phyloP scores from a whole-genome alignment of 2,113 vertebrate species.

The Pogonocichla stellata region DNA sequence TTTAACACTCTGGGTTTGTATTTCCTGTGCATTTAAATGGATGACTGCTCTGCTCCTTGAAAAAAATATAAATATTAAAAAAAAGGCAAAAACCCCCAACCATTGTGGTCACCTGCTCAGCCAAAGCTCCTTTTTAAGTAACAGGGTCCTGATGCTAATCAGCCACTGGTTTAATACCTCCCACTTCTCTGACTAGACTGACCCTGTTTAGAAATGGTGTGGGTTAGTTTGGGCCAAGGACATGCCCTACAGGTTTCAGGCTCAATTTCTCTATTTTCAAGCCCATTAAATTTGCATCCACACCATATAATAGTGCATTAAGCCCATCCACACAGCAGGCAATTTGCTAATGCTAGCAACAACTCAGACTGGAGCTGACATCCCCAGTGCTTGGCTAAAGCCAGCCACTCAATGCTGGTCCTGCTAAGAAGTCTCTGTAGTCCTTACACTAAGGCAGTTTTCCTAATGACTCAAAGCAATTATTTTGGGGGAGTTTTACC shows the following conservation, averaged over 20 bases:
- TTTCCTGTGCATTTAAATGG: background rate
- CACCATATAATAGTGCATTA: slow-evolving; percentile 21
- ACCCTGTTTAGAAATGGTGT: background rate
- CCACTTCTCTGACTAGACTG: background rate
- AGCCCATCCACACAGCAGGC: slow-evolving; percentile 30
- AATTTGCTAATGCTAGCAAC: slow-evolving; percentile 23
- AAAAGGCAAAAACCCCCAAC: background rate
- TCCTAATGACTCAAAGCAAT: background rate
- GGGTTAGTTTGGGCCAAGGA: slow-evolving; percentile 25
- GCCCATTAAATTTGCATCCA: slow-evolving; percentile 51
- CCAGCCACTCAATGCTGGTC: background rate
- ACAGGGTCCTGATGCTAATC: background rate
- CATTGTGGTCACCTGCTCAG: background rate
- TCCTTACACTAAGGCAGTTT: background rate
- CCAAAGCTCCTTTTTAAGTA: background rate
- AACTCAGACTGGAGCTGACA: slow-evolving; percentile 11
- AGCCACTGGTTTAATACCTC: background rate
- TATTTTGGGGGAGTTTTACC: background rate
- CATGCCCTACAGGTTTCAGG: slow-evolving; percentile 44
- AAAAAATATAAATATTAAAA: background rate
- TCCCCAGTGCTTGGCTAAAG: background rate
- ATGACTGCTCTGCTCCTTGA: background rate
- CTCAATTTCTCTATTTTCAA: slow-evolving; percentile 31
- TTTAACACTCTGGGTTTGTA: background rate
- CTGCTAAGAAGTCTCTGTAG: background rate